phyloP scores from a whole-genome alignment of 1,140 invertebrate species.

The Meloidogyne exigua region DNA sequence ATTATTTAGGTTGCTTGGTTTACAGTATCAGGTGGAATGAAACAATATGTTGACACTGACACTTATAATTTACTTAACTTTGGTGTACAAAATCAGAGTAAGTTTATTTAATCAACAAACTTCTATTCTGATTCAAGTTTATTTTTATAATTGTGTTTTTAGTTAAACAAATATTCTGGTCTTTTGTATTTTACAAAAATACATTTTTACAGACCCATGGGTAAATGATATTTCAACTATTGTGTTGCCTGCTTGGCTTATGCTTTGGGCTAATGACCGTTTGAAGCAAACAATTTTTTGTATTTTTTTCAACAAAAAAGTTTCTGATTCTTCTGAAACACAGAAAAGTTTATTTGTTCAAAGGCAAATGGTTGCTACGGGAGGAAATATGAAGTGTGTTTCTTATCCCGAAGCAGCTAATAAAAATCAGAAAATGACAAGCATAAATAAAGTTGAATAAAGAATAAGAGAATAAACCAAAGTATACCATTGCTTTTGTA shows the following conservation, averaged over 20 bases:
- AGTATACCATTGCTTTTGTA: too few relatives aligned
- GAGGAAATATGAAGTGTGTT: too few relatives aligned
- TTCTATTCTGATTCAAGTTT: too few relatives aligned
- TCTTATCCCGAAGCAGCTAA: too few relatives aligned
- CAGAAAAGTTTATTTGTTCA: background rate
- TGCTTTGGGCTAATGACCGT: background rate
- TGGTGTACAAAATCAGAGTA: background rate
- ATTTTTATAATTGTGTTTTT: too few relatives aligned
- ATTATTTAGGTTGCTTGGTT: background rate
- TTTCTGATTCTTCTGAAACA: background rate
- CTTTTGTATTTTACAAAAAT: background rate
- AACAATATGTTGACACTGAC: background rate
- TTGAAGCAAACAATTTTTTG: background rate
- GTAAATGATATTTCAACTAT: background rate
- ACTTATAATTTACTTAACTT: background rate
- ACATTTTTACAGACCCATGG: background rate
- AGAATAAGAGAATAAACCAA: too few relatives aligned
- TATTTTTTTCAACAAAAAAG: background rate
- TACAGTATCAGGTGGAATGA: background rate
- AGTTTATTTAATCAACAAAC: background rate
- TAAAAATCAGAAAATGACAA: too few relatives aligned
- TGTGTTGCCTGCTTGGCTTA: background rate
- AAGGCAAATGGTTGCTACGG: too few relatives aligned
- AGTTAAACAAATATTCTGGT: too few relatives aligned
- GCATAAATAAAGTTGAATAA: too few relatives aligned